These are phyloP conservation scores for Nematopogon swammerdamellus DNA, from an alignment of 2,888 invertebrate species.

Conservation along the genomic window DNA sequence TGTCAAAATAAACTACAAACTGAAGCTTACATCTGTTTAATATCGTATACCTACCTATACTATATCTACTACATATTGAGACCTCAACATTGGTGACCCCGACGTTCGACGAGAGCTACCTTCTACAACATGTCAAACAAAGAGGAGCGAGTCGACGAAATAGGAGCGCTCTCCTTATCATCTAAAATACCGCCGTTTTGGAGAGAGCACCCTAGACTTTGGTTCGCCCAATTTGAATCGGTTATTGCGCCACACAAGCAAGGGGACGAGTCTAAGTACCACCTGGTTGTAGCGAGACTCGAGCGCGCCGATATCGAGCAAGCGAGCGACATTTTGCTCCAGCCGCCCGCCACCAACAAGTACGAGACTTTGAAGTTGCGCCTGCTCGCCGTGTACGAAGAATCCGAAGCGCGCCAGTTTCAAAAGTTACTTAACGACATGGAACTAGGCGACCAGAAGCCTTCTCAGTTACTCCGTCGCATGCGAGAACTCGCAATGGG, in stretches of 20 bases:
- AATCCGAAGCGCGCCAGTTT: neutral
- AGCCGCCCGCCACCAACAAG: conserved; percentile 9
- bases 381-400: conserved; percentile 3
- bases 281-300: conserved; percentile 12
- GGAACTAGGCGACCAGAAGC: conserved; percentile 11
- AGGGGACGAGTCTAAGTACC: conserved; percentile 7
- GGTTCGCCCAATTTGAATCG: conserved; percentile 8
- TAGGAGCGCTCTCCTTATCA: neutral
- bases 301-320: conserved; percentile 12
- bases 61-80: too few species aligned
- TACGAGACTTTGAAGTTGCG: conserved; percentile 8
- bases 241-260: neutral
- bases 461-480: conserved; percentile 8
- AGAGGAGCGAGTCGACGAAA: too few species aligned
- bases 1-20: too few species aligned
- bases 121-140: too few species aligned
- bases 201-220: conserved; percentile 8
- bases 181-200: conserved; percentile 3
- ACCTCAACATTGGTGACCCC: too few species aligned
- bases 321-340: conserved; percentile 12
- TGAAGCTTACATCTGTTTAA: too few species aligned
- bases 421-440: conserved; percentile 9
- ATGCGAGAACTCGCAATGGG: conserved; percentile 9
- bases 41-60: too few species aligned
- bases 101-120: too few species aligned